phyloP scores from a whole-genome alignment of 2,888 invertebrate species.

The Sericinus montela region DNA sequence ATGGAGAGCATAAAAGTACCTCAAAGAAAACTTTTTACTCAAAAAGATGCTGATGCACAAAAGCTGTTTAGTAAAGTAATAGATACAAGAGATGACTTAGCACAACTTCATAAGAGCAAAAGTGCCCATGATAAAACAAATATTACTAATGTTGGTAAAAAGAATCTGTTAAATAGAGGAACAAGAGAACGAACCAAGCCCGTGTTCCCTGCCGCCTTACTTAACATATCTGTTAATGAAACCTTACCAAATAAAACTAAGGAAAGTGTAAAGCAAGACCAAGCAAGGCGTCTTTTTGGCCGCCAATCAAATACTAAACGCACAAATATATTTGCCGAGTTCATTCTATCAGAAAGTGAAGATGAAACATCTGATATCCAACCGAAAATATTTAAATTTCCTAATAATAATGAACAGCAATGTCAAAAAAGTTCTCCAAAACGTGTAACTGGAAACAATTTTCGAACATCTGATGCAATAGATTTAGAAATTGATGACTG shows the following conservation, averaged over 20 bases:
- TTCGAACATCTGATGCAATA: conserved; percentile 46
- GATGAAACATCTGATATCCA: conserved; percentile 59
- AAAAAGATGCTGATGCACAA: conserved; percentile 45
- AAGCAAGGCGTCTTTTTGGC: conserved; percentile 52
- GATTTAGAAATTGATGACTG: conserved; percentile 66
- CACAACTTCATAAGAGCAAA: conserved; percentile 39
- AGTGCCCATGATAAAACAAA: conserved; percentile 39
- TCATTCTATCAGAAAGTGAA: conserved; percentile 60
- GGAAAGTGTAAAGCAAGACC: conserved; percentile 33
- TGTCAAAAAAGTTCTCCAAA: conserved; percentile 29
- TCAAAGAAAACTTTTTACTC: conserved; percentile 53
- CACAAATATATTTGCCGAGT: conserved; percentile 60
- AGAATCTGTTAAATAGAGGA: conserved; percentile 46
- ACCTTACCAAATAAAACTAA: conserved; percentile 46
- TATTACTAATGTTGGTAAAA: conserved; percentile 38
- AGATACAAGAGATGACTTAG: conserved; percentile 42
- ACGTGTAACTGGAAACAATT: conserved; percentile 34
- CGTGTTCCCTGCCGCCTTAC: conserved; percentile 49
- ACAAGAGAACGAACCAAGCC: conserved; percentile 39
- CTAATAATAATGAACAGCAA: conserved; percentile 33
- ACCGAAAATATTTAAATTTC: conserved; percentile 49
- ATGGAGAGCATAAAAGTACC: conserved; percentile 62
- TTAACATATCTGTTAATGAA: conserved; percentile 48
- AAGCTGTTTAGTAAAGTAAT: conserved; percentile 43
- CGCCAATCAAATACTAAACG: conserved; percentile 42